These are phyloP conservation scores for Natrix natrix DNA, from an alignment of 2,797 vertebrate genomes.

Conservation along the genomic window DNA sequence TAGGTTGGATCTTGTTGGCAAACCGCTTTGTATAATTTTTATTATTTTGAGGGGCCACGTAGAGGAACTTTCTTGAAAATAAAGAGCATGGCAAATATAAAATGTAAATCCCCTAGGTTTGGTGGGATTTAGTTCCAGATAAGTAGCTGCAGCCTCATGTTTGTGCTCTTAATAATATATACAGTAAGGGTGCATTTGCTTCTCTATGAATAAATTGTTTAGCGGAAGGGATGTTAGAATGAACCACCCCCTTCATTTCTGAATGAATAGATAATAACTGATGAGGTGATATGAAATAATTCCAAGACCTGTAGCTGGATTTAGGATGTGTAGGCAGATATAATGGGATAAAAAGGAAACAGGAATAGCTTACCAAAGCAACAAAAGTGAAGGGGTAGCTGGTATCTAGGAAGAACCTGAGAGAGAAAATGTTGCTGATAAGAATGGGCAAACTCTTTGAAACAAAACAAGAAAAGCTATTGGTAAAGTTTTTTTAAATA, in stretches of 20 bases:
- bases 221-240: neutral
- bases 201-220: neutral
- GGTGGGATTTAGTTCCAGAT: neutral
- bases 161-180: neutral
- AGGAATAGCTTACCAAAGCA: neutral
- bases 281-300: neutral
- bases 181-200: neutral
- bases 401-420: neutral
- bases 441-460: neutral
- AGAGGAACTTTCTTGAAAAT: neutral
- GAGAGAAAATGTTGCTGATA: neutral
- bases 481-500: neutral
- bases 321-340: neutral
- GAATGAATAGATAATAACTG: too few species aligned
- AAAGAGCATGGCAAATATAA: neutral
- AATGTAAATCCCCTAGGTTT: neutral
- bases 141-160: neutral
- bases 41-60: neutral
- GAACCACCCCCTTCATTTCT: neutral
- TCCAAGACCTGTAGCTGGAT: neutral
- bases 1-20: conserved; percentile 35
- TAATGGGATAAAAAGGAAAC: neutral
- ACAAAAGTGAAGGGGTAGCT: neutral
- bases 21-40: conserved; percentile 32
- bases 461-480: neutral